Evolutionary conservation across 2,797 vertebrate species (phyloP), one percentile per base, ranked within the genome.

Genomic region (Craterocephalus amniculus): DNA sequence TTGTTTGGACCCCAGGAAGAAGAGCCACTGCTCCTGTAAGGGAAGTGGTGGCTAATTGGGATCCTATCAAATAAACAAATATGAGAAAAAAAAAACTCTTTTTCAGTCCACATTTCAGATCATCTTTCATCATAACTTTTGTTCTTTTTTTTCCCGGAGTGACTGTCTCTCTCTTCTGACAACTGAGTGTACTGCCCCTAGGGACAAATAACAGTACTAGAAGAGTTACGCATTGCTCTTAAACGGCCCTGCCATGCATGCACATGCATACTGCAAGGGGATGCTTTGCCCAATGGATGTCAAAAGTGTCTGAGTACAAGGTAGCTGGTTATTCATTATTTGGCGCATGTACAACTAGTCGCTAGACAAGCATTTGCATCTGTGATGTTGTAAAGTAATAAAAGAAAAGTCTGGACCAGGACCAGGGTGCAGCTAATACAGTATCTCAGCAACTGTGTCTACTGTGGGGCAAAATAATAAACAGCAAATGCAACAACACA

Each of bases 171-270:
- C 26, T 67, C 22, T 45, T 62, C 57, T 76, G 78, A 85, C 83
- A 86, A 80, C 81, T 83, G 85, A 69, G 81, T 76, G 74, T 34
- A 2, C 1, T 49, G 14, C 20, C 49, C 84, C 64, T 78, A 38
- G 22, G 84, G 78, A 31, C 24, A 61, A 64, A 40, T n/a, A n/a
- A n/a, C n/a, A n/a, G n/a, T n/a, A 55, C 77, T 55, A 51, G 72
- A 70, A 40, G 24, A 72, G 66, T 22, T 32, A 60, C 26, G 63
- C 49, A 59, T 38, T 29, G 52, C 60, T 58, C 27, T 40, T 7
- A 45, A 70, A 43, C 59, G 58, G 32, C 48, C 5, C 0, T 10
- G 22, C 7, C 14, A 51, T 36, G 72, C 14, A 74, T 35, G 26
- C 40, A 63, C 45, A 13, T 36, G 36, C 36, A 36, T 36, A 13